Evolutionary conservation across 2,113 vertebrate species (phyloP).

Genomic region (Neolamprologus sp.): DNA sequence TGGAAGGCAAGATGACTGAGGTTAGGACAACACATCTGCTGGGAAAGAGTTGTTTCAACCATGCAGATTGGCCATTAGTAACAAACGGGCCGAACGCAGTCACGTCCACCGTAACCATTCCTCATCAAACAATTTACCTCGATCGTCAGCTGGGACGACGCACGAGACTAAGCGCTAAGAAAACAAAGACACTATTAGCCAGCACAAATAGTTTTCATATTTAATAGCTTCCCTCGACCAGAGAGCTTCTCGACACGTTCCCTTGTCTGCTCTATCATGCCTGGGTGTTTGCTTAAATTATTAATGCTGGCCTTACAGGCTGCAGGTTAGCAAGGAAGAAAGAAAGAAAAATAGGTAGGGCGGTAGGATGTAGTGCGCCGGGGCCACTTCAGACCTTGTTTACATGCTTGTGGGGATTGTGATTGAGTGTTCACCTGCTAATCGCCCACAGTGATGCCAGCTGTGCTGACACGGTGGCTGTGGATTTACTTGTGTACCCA

Average conservation of each 20-base stretch:
- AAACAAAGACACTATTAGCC: conserved; percentile 51
- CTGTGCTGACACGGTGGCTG: neutral
- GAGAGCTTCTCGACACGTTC: conserved; percentile 39
- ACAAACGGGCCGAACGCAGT: neutral
- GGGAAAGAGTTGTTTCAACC: neutral
- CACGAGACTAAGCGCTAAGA: conserved; percentile 9
- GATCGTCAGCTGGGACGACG: neutral
- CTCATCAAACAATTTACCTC: conserved; percentile 24
- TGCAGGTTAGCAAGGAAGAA: conserved; percentile 38
- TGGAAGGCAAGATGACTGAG: neutral
- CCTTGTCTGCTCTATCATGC: conserved; percentile 52
- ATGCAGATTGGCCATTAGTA: conserved; percentile 9
- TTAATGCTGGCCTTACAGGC: conserved; percentile 51
- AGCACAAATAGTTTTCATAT: conserved; percentile 64
- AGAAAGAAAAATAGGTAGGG: neutral
- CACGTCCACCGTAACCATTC: neutral
- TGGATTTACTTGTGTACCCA: conserved; percentile 8
- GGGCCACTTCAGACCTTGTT: conserved; percentile 41
- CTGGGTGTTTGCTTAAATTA: conserved; percentile 64
- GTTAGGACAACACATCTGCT: conserved; percentile 40
- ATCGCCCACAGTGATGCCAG: conserved; percentile 11
- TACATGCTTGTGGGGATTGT: conserved; percentile 47
- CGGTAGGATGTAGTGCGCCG: neutral
- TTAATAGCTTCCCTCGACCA: conserved; percentile 53
- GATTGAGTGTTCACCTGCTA: conserved; percentile 45